Percentiles rank a stretch among this genome's conserved stretches.
Evolutionary conservation across 2,888 invertebrate species (phyloP).

Genomic region (Junonia oenone): DNA sequence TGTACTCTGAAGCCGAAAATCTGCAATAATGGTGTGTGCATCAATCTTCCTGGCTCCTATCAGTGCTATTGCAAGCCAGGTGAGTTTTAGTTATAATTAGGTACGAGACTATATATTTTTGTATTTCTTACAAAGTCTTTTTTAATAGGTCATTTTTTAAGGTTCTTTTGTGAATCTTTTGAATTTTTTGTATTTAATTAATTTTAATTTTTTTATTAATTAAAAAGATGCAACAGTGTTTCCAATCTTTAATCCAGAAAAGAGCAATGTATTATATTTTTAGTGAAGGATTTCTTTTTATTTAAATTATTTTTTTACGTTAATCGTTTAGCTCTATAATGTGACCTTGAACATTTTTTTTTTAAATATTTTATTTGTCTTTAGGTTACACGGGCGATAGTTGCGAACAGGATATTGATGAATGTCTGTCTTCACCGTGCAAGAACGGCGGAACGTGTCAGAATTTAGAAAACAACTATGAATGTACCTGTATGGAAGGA

Average conservation of each 20-base stretch:
- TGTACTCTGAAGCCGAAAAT: slow-evolving; percentile 81
- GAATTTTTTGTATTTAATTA: too few species aligned
- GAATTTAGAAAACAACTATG: slow-evolving; percentile 90
- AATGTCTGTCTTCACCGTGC: slow-evolving; percentile 91
- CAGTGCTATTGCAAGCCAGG: slow-evolving; percentile 92
- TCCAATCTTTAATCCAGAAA: too few species aligned
- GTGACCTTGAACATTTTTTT: background rate
- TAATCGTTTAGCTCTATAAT: too few species aligned
- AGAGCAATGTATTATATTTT: too few species aligned
- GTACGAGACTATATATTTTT: too few species aligned
- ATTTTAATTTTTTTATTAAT: too few species aligned
- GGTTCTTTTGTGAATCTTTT: background rate
- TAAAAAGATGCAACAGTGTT: too few species aligned
- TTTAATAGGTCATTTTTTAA: too few species aligned
- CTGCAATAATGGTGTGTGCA: slow-evolving; percentile 91
- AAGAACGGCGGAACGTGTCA: slow-evolving; percentile 90
- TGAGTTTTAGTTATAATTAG: slow-evolving; percentile 34
- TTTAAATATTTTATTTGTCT: background rate
- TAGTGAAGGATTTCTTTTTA: too few species aligned
- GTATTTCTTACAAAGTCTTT: too few species aligned
- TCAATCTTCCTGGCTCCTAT: slow-evolving; percentile 86
- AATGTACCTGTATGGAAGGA: slow-evolving; percentile 90
- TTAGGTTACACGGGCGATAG: slow-evolving; percentile 88
- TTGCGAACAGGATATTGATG: slow-evolving; percentile 92
- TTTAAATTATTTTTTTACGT: too few species aligned